Evolutionary conservation across 2,888 invertebrate genomes (phyloP), one percentile per base, ranked within the genome.

Genomic region (Sthenelais limicola): DNA sequence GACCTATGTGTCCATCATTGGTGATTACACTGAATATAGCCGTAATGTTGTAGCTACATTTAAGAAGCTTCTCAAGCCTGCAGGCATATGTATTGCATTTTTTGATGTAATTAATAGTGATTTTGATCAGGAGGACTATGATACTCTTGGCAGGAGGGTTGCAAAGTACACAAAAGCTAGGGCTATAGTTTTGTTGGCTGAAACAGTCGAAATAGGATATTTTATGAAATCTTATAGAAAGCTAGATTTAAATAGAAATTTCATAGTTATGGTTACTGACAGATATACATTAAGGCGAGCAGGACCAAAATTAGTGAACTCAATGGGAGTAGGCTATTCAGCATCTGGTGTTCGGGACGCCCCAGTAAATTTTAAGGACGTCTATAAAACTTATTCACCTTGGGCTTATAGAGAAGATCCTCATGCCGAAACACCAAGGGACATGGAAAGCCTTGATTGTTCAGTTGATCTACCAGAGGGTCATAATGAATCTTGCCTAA

Each of bases 1-100:
- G 93, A 93, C 92, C 18, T 93, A 93, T 85, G 92, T 94, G 58
- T 92, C 92, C 62, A 91, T 92, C 21, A 91, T 92, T 67, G 92
- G 92, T 85, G 92, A 92, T 0, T 92, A 92, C 82, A 93, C 93
- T 5, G 77, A 77, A 5, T 84, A 82, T 72, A 82, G 83, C 0
- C 71, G 77, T 15, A 77, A 80, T 48, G 81, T 78, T 5, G 77
- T 80, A 30, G 80, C 78, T 47, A 73, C 68, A 49, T 43, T 75
- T 7, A 58, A 52, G 26, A 26, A 54, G 15, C 43, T 68, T 1
- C 26, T 43, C 5, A 43, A 66, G 26, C 18, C 35, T 18, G 9
- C 3, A 24, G 66, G 66, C 26, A 66, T 66, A 9, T 66, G 66
- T 24, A 66, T 66, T 21, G 66, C 66, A 9, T 66, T 38, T 35